Evolutionary conservation across 2,888 invertebrate species (phyloP).

Genomic region (Carpatolechia fugitivella): DNA sequence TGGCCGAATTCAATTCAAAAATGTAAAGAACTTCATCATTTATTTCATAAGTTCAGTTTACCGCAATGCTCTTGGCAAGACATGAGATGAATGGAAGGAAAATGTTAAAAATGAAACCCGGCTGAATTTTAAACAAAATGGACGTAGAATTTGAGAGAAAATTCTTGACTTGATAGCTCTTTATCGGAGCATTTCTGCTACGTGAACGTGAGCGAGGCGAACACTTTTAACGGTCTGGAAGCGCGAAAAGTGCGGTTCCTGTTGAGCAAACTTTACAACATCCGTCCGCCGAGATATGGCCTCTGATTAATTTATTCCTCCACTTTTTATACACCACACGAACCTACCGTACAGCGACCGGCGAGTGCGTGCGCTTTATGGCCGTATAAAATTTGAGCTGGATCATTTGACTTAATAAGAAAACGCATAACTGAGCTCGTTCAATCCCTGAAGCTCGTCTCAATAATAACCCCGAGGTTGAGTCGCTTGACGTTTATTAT

Average conservation of each 20-base stretch:
- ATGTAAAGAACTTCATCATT: neutral
- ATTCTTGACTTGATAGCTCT: conserved; percentile 13
- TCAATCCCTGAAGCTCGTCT: conserved; percentile 41
- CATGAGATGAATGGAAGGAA: neutral
- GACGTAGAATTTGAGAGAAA: conserved; percentile 3
- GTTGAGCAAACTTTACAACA: conserved; percentile 49
- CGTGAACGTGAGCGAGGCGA: conserved; percentile 26
- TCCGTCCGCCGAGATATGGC: conserved; percentile 52
- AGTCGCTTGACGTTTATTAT: conserved; percentile 14
- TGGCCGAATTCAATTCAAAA: conserved; percentile 6
- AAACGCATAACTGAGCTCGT: conserved; percentile 37
- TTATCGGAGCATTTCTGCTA: conserved; percentile 24
- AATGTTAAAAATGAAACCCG: neutral
- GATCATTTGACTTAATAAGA: conserved; percentile 57
- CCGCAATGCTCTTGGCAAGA: neutral
- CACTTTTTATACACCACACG: conserved; percentile 30
- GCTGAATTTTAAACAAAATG: conserved; percentile 5
- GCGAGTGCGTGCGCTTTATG: conserved; percentile 49
- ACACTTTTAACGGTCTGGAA: conserved; percentile 37
- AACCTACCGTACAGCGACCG: conserved; percentile 22
- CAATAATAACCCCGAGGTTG: conserved; percentile 32
- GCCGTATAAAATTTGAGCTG: conserved; percentile 56
- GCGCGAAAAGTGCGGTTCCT: conserved; percentile 48
- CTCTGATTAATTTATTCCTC: conserved; percentile 45
- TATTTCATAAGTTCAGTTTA: conserved; percentile 1